These are phyloP conservation scores for Galaxias olidus DNA, from an alignment of 2,797 vertebrate species.

Conservation along the genomic window DNA sequence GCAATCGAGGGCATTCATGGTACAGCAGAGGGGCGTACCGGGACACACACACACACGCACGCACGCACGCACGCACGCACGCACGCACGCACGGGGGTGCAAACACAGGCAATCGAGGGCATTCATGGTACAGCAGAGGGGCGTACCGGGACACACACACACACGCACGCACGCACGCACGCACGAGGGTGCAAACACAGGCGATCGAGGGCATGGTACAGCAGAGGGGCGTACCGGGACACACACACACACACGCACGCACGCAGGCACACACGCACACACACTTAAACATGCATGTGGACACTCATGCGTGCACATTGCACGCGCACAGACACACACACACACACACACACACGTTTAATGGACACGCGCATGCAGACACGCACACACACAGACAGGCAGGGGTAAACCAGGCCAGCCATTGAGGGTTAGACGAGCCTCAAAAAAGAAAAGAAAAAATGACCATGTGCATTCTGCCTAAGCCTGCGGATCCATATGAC, in stretches of 20 bases:
- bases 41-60: slow-evolving; percentile 8
- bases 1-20: too few species aligned
- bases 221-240: slow-evolving; percentile 39
- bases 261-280: neutral
- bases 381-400: slow-evolving; percentile 28
- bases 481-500: slow-evolving; percentile 69
- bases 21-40: slow-evolving; percentile 39
- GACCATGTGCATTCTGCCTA: slow-evolving; percentile 51
- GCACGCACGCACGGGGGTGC: slow-evolving; percentile 32
- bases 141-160: too few species aligned
- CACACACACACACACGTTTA: slow-evolving; percentile 35
- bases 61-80: neutral
- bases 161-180: too few species aligned
- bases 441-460: slow-evolving; percentile 44
- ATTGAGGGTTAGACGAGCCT: slow-evolving; percentile 46
- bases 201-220: too few species aligned
- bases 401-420: slow-evolving; percentile 51
- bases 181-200: too few species aligned
- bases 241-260: neutral
- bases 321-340: neutral
- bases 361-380: too few species aligned
- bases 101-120: slow-evolving; percentile 37
- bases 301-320: too few species aligned
- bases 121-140: slow-evolving; percentile 47
- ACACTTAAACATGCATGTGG: neutral